Base-by-base conservation (phyloP, 2,797 vertebrate genomes). In the Tenualosa thibaudeaui region DNA sequence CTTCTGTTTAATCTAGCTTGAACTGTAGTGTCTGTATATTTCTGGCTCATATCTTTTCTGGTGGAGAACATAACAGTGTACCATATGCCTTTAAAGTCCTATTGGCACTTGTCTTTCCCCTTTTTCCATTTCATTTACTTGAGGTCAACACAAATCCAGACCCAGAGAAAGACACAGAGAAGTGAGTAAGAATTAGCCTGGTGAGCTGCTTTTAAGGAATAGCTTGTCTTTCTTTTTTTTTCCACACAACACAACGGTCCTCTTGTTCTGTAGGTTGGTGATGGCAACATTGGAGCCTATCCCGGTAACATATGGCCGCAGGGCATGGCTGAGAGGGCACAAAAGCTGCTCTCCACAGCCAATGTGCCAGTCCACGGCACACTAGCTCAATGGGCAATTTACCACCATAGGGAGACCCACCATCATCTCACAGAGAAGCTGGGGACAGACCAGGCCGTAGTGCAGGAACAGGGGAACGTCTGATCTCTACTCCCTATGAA, bases 281-380 rank as follows among this genome's bases (percentile, higher is more conserved):
- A 95, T 95, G 95, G 93, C 93, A 95, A 93, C 90, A 92, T 94
- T 96, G 95, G 95, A 96, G 92, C 90, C 90, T 85, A 89, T 95
- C 95, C 95, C 95, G 93, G 94, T 91, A 95, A 94, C 95, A 96
- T 96, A 96, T 96, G 95, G 95, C 94, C 94, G 91, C 91, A 91
- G 93, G 91, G 92, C 93, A 96, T 92, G 95, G 94, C 93, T 94
- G 95, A 95, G 92, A 93, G 95, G 93, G 94, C 95, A 95, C 94
- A 93, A 95, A 96, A 94, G 94, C 93, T 92, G 92, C 93, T 93
- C 94, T 92, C 92, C 87, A 75, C 89, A 89, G 91, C 94, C 90
- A 90, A 82, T 87, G 93, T 95, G 95, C 95, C 95, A 94, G 92
- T 93, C 91, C 92, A 92, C 93, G 92, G 93, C 93, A 93, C 91